phyloP scores from a whole-genome alignment of 2,113 vertebrate genomes.

The Ornithorhynchus anatinus region DNA sequence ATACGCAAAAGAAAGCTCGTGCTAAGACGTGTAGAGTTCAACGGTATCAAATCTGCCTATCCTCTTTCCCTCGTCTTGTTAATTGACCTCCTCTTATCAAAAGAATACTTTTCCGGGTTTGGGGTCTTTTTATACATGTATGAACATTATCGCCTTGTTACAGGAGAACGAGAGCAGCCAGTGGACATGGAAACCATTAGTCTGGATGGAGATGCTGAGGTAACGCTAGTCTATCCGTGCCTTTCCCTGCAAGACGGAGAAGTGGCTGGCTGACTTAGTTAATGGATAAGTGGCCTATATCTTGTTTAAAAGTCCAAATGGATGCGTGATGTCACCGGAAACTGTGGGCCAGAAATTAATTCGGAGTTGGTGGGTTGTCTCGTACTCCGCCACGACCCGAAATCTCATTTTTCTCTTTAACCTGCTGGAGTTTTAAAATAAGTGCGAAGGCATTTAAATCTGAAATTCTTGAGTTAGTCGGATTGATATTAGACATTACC shows the following conservation, averaged over 20 bases:
- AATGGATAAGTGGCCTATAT: not conserved
- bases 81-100: too few species aligned
- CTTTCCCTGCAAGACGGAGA: not conserved
- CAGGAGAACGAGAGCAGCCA: conserved; percentile 88
- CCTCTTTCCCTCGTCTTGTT: too few species aligned
- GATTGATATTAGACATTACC: accelerated
- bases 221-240: conserved; percentile 50
- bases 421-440: not conserved
- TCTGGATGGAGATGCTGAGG: conserved; percentile 95
- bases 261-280: not conserved
- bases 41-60: too few species aligned
- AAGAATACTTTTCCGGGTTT: too few species aligned
- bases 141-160: not conserved
- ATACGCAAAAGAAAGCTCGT: too few species aligned
- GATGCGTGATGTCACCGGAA: not conserved
- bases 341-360: too few species aligned
- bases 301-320: not conserved
- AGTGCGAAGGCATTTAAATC: not conserved
- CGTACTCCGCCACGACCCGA: too few species aligned
- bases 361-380: not conserved
- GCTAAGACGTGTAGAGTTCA: too few species aligned
- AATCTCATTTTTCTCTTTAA: not conserved
- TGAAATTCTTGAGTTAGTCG: accelerated
- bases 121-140: accelerated
- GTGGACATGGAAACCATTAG: conserved; percentile 97